A percentile compares a stretch with the other conserved stretches of the same genome.
Conservation (phyloP, 2,113 vertebrate genomes). For the Lepidothrix coronata region DNA sequence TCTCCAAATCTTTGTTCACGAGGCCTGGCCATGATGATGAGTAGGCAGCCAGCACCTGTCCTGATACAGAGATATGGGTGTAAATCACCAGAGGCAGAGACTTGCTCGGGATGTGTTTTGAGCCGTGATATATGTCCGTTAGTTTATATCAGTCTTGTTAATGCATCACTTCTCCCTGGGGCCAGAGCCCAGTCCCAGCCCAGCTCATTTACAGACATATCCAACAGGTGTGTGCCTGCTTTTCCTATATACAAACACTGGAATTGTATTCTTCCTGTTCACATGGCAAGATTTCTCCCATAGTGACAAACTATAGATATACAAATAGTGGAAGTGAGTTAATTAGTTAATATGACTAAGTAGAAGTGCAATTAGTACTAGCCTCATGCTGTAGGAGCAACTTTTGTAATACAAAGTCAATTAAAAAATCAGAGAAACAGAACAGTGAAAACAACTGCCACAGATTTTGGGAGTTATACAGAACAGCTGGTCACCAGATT, state of each 20-base stretch:
- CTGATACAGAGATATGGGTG: background rate
- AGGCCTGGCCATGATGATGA: too few species aligned
- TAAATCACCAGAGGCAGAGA: background rate
- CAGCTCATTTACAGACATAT: background rate
- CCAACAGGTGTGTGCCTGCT: accelerated
- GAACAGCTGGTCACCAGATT: background rate
- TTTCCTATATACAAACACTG: background rate
- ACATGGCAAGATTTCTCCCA: background rate
- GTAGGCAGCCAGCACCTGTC: background rate
- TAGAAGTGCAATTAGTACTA: background rate
- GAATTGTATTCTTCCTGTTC: background rate
- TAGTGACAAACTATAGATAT: background rate
- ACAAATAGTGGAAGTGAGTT: background rate
- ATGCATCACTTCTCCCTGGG: background rate
- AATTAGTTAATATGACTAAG: background rate
- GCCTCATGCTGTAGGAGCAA: background rate
- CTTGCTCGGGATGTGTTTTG: accelerated
- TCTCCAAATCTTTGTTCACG: too few species aligned
- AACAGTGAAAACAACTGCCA: accelerated
- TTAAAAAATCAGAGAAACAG: background rate
- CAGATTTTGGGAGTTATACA: background rate
- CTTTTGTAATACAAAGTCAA: background rate
- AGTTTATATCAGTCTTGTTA: background rate
- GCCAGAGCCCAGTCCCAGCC: background rate
- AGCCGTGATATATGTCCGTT: background rate